These are phyloP conservation scores for Pipistrellus pygmaeus DNA, from an alignment of 2,797 vertebrate genomes.

Conservation along the genomic window DNA sequence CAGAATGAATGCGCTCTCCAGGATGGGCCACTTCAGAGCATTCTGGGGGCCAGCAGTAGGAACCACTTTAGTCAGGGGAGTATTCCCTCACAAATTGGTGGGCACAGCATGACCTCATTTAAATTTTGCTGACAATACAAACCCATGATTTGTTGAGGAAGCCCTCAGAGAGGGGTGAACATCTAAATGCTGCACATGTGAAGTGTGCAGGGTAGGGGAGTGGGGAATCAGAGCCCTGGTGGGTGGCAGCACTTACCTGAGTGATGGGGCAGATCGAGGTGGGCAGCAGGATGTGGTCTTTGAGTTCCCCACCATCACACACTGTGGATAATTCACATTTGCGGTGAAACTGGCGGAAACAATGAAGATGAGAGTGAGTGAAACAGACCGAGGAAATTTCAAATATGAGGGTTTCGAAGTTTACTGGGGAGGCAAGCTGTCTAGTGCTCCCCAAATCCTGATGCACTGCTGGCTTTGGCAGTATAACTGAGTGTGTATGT, in stretches of 20 bases:
- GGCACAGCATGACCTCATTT: not conserved
- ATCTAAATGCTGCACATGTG: not conserved
- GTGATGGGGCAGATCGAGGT: conserved; percentile 94
- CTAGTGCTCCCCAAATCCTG: not conserved
- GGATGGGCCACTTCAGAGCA: not conserved
- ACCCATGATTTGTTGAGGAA: not conserved
- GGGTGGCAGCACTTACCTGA: conserved; percentile 88
- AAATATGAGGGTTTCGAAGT: not conserved
- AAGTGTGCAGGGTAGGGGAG: not conserved
- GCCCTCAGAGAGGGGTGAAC: not conserved
- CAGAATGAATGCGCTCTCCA: not conserved
- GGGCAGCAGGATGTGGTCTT: conserved; percentile 95
- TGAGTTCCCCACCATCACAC: conserved; percentile 94
- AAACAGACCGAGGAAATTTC: not conserved
- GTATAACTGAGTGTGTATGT: not conserved
- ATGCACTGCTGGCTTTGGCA: not conserved
- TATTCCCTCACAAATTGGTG: not conserved
- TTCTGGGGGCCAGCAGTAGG: not conserved
- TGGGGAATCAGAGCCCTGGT: not conserved
- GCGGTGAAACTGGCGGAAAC: conserved; percentile 93
- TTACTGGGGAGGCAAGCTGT: not conserved
- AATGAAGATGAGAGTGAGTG: not conserved
- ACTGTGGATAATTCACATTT: conserved; percentile 95
- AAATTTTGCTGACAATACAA: not conserved
- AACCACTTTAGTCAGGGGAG: not conserved